These are phyloP conservation scores for cattle (Bos taurus) DNA, from an alignment of 2,113 vertebrate genomes.

Conservation along the genomic window DNA sequence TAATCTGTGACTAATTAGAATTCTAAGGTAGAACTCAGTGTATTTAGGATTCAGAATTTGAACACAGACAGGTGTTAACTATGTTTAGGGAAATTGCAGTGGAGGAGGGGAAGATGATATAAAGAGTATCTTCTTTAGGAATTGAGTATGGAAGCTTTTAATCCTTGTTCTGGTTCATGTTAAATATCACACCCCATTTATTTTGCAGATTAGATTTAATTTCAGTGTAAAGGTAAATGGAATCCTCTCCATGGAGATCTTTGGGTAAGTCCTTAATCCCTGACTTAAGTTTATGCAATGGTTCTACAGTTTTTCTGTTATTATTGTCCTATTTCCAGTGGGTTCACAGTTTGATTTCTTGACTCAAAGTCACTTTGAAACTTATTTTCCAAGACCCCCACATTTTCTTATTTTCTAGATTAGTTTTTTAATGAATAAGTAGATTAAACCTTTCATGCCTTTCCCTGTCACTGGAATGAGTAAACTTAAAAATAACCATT, in stretches of 20 bases:
- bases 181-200: neutral
- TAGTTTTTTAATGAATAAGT: slow-evolving; percentile 19
- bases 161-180: neutral
- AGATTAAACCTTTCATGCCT: neutral
- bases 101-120: neutral
- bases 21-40: neutral
- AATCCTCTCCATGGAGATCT: slow-evolving; percentile 46
- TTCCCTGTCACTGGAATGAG: neutral
- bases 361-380: neutral
- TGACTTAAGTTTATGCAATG: neutral
- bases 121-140: slow-evolving; percentile 5
- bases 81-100: neutral
- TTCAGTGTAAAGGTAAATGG: slow-evolving; percentile 70
- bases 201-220: slow-evolving; percentile 72
- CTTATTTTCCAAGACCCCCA: neutral
- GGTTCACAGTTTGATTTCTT: slow-evolving; percentile 13
- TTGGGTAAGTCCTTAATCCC: slow-evolving; percentile 62
- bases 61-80: neutral
- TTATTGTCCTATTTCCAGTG: neutral
- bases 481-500: slow-evolving; percentile 15
- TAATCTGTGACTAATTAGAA: neutral
- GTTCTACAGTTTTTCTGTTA: neutral
- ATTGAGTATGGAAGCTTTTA: neutral
- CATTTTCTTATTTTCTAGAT: slow-evolving; percentile 14
- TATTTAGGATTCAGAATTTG: slow-evolving; percentile 12